Percentiles rank a stretch among this genome's conserved stretches.
Evolutionary conservation across 2,797 vertebrate species (phyloP).

Genomic region (Sebastes kiyomatsui): DNA sequence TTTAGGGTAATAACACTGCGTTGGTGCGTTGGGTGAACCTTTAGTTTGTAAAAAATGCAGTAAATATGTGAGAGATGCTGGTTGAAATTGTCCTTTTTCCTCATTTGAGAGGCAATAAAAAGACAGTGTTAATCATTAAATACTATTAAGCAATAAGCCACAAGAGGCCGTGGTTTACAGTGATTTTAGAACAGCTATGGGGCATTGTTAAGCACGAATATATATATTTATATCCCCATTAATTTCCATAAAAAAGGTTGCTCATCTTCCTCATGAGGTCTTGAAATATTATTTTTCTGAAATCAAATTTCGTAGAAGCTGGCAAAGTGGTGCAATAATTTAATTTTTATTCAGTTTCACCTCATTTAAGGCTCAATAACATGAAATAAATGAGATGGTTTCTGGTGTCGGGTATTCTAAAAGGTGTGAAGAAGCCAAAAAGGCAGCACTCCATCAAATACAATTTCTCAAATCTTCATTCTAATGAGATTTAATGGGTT

Average conservation of each 20-base stretch:
- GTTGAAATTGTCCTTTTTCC: background rate
- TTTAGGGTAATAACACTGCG: too few species aligned
- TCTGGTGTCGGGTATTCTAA: background rate
- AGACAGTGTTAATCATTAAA: background rate
- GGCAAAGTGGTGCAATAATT: background rate
- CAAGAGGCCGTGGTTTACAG: background rate
- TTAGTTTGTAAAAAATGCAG: background rate
- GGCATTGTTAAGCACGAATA: background rate
- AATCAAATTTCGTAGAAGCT: background rate
- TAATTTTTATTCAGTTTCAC: background rate
- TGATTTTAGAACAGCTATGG: background rate
- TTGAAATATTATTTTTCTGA: background rate
- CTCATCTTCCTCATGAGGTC: background rate
- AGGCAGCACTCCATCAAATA: constrained; percentile 10
- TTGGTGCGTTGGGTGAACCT: background rate
- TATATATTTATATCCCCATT: background rate
- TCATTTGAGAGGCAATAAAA: background rate
- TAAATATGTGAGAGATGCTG: background rate
- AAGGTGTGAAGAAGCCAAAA: background rate
- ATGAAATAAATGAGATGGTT: background rate
- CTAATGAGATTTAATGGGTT: constrained; percentile 19
- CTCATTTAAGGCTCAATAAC: background rate
- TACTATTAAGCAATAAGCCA: background rate
- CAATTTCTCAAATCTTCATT: constrained; percentile 23
- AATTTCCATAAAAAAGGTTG: background rate